Evolutionary conservation across 2,888 invertebrate genomes (phyloP), one percentile per base, ranked within the genome.

Genomic region (Hermaeophaga mercurialis): DNA sequence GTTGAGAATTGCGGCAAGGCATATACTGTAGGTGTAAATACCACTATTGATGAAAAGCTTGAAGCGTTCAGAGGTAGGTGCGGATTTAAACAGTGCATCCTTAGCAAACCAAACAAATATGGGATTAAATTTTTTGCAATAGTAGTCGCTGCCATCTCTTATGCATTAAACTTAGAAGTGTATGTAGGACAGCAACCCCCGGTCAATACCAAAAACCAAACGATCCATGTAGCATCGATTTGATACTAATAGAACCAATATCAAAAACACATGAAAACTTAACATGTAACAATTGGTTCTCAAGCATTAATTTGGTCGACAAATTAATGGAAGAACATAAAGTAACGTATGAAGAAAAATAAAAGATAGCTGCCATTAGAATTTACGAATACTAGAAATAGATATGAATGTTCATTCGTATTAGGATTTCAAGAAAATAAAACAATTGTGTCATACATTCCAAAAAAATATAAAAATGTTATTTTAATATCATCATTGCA

Each of bases 301-400:
- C 54, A 4, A 49, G 53, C 38, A 11, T 43, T 22, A 19, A 46
- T n/a, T 19, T 65, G 3, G 52, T 48, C 9, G 56, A 61, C 6
- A 53, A 57, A 28, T 46, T 60, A 36, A 18, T 52, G 7, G 18
- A 36, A 33, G 53, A 65, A 18, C 38, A 58, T 48, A 45, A 41
- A 7, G 39, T 64, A 12, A 61, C 60, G 33, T 31, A 45, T 33
- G 58, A 39, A 55, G 11, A 66, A 66, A 60, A 63, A 66, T 36
- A 64, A 66, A 47, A 54, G 49, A 43, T 52, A 63, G 31, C 15
- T 67, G 5, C 62, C 61, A 22, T 41, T 54, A 7, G 31, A 54
- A 11, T 58, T 66, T 57, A 24, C 45, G 15, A 46, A 56, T 7
- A 44, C 43, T 46, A 54, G n/a, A 28, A 22, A 12, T 49, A 12